A percentile compares a stretch with the other conserved stretches of the same genome.
phyloP scores from a whole-genome alignment of 2,888 invertebrate genomes.

The Monoplex corrugatus region DNA sequence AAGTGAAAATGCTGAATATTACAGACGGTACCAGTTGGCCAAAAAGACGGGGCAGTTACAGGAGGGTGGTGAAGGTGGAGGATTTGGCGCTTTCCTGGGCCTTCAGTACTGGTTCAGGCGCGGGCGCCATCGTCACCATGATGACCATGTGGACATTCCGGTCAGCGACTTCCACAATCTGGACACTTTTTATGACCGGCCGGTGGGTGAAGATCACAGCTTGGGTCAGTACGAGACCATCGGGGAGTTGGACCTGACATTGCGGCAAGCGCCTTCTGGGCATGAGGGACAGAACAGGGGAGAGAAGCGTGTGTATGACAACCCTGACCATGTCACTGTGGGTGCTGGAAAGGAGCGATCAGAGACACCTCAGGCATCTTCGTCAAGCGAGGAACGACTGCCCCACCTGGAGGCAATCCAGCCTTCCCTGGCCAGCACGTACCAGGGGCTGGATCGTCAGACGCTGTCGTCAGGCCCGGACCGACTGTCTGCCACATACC shows the following conservation, averaged over 20 bases:
- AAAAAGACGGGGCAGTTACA: constrained; percentile 12
- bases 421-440: neutral
- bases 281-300: neutral
- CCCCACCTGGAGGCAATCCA: neutral
- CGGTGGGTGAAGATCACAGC: neutral
- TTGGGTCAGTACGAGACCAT: constrained; percentile 1
- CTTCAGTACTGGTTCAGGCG: constrained; percentile 32
- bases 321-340: neutral
- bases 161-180: constrained; percentile 38
- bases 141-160: neutral
- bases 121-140: neutral
- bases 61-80: neutral
- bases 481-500: neutral
- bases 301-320: neutral
- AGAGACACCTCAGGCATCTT: too few species aligned
- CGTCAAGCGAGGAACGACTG: too few species aligned
- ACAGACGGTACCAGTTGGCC: constrained; percentile 22
- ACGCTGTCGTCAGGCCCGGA: neutral
- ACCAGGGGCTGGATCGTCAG: neutral
- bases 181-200: neutral
- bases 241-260: neutral
- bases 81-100: constrained; percentile 17
- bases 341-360: neutral
- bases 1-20: too few species aligned
- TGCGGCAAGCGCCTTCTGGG: neutral